Base-by-base conservation (phyloP, 2,113 vertebrate genomes). In the Probosciger aterrimus region DNA sequence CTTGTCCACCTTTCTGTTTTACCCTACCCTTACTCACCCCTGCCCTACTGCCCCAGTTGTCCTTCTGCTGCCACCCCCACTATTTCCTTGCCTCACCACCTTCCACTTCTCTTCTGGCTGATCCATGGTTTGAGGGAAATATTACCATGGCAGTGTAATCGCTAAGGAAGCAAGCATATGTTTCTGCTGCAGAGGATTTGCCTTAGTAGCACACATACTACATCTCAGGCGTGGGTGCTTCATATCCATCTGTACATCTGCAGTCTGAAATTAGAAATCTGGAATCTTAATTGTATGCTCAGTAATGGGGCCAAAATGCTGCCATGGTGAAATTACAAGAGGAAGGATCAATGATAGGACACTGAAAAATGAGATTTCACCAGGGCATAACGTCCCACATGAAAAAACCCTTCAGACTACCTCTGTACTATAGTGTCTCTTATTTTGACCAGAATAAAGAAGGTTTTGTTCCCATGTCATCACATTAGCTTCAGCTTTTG, bases 241-340 rank as follows among this genome's bases (percentile, higher is more conserved):
- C 80, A 23, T 90, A 91, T 83, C 93, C 80, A 94, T 96, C 95
- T 86, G 92, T 94, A 57, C 82, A 94, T 95, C 90, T 96, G 95
- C 92, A 86, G 85, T 52, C 96, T 97, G 93, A 96, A 96, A 94
- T 93, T 97, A 95, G 92, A 96, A 92, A 86, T 84, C 73, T 93
- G 82, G 88, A 96, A 77, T 93, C 84, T 95, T 97, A 96, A 94
- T 96, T 92, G 82, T 80, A 18, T 53, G 91, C 62, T 92, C 41
- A 33, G 82, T 84, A 94, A 91, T 88, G 57, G 95, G 82, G 82
- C 90, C 64, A 94, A 94, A 94, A 82, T 91, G 92, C 96, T 97
- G 73, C 95, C 80, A 96, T 96, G 88, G 95, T 94, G 88, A 96
- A 86, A 81, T 75, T 81, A 81, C 71, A 93, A 81, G 75, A 93